phyloP scores from a whole-genome alignment of 2,797 vertebrate species.

The Alauda arvensis region DNA sequence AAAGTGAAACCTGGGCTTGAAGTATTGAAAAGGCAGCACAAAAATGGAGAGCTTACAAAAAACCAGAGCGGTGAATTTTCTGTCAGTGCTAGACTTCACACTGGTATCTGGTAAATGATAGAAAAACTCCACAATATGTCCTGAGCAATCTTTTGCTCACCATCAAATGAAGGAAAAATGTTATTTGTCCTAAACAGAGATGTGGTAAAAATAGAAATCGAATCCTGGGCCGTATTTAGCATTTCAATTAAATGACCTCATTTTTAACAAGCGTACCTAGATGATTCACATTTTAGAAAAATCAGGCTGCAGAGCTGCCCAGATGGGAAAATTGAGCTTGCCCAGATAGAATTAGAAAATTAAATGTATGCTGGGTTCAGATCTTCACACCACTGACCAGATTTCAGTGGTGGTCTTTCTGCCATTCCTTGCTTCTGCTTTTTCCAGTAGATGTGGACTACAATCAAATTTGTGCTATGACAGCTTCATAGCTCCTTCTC shows the following conservation, averaged over 20 bases:
- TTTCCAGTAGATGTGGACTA: neutral
- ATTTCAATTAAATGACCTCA: slow-evolving; percentile 46
- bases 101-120: neutral
- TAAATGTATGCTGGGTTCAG: neutral
- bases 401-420: neutral
- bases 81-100: neutral
- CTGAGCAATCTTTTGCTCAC: neutral
- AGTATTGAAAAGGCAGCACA: neutral
- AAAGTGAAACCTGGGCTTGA: neutral
- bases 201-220: slow-evolving; percentile 26
- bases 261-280: slow-evolving; percentile 33
- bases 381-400: neutral
- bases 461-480: neutral
- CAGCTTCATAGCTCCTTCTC: neutral
- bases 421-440: neutral
- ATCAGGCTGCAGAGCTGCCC: neutral
- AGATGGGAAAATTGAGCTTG: neutral
- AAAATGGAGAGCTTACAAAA: neutral
- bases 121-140: neutral
- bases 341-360: neutral
- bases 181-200: slow-evolving; percentile 18
- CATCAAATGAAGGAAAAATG: neutral
- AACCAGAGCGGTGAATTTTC: neutral
- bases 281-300: slow-evolving; percentile 43
- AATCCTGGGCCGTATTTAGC: slow-evolving; percentile 15